phyloP scores from a whole-genome alignment of 2,888 invertebrate genomes.

The Philhelius pedissequus region DNA sequence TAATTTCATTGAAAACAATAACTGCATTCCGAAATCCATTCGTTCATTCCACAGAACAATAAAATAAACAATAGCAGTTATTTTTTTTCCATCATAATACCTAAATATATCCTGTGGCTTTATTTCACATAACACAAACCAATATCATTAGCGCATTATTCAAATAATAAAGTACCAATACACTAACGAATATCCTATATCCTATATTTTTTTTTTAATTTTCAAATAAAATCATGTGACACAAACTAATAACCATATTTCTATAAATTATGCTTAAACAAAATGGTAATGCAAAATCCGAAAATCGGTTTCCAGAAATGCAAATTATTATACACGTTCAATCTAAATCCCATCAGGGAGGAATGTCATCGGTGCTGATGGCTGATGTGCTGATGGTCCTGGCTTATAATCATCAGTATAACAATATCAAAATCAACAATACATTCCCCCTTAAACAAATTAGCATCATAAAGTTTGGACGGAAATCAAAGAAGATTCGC shows the following conservation, averaged over 20 bases:
- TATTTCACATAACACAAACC: neutral
- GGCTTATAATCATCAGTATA: neutral
- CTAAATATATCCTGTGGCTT: conserved; percentile 1
- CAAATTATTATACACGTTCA: neutral
- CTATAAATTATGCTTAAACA: neutral
- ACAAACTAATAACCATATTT: conserved; percentile 11
- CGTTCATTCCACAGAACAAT: neutral
- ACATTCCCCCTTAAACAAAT: conserved; percentile 6
- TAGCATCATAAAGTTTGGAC: conserved; percentile 4
- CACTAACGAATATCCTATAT: neutral
- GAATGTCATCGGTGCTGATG: conserved; percentile 1
- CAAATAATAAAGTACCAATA: neutral
- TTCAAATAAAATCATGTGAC: neutral
- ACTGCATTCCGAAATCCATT: neutral
- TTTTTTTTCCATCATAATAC: neutral
- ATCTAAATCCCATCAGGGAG: conserved; percentile 7
- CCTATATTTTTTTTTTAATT: neutral
- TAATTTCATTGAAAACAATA: neutral
- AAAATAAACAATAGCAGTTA: neutral
- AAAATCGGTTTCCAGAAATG: conserved; percentile 12
- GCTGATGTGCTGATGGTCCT: neutral
- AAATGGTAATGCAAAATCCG: neutral
- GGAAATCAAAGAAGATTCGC: neutral
- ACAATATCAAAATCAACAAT: no score
- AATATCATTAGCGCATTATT: conserved; percentile 43